These are phyloP conservation scores for Sparus aurata DNA, from an alignment of 2,797 vertebrate genomes.

Conservation along the genomic window DNA sequence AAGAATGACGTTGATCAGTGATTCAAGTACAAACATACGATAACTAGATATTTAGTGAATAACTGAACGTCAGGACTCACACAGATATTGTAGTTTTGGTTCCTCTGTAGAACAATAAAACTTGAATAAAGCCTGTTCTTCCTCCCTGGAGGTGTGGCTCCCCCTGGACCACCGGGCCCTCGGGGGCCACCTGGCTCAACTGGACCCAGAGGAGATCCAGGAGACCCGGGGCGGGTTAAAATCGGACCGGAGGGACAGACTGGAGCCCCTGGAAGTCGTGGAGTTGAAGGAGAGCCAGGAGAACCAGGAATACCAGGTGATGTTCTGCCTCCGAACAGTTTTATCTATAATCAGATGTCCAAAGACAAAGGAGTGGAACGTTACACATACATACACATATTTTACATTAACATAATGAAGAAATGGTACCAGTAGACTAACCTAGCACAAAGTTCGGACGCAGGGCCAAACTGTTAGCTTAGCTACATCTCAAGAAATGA, in stretches of 20 bases:
- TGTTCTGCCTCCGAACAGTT: neutral
- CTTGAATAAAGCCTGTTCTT: neutral
- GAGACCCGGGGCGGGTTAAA: constrained; percentile 51
- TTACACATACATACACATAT: no score
- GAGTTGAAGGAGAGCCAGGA: constrained; percentile 70
- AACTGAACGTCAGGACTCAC: no score
- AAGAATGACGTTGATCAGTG: no score
- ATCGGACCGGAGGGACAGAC: constrained; percentile 59
- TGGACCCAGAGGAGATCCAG: constrained; percentile 74
- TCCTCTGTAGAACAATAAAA: neutral
- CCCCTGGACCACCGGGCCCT: constrained; percentile 48
- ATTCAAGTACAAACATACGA: no score
- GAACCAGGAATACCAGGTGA: constrained; percentile 74
- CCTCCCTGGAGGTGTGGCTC: constrained; percentile 44
- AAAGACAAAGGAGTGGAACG: no score
- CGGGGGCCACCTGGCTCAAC: constrained; percentile 65
- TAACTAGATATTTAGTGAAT: no score
- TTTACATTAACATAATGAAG: neutral
- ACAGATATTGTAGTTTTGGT: neutral
- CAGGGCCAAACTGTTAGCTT: neutral
- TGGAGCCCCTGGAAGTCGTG: constrained; percentile 64
- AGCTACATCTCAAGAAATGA: neutral
- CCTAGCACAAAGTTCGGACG: neutral
- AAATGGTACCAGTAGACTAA: neutral
- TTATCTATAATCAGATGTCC: neutral